Conservation (phyloP, 2,888 invertebrate species). For the Nudaria mundana region DNA sequence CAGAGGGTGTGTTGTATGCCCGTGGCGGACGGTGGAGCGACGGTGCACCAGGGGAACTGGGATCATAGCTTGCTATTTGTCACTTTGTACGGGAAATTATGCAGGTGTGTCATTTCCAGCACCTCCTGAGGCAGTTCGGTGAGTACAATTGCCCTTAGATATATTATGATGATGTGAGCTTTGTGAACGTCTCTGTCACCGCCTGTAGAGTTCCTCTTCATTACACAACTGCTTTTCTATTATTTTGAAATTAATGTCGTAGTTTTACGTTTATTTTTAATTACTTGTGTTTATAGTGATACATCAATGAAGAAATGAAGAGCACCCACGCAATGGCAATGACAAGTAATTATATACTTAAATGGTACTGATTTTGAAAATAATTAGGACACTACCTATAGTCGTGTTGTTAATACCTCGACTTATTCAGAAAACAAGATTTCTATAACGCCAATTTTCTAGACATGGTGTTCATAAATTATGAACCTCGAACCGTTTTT, state of each 20-base stretch:
- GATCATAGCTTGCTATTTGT: slow-evolving; percentile 64
- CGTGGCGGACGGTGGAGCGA: slow-evolving; percentile 49
- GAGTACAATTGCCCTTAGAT: slow-evolving; percentile 54
- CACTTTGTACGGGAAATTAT: slow-evolving; percentile 70
- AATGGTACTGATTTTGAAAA: slow-evolving; percentile 11
- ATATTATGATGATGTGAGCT: slow-evolving; percentile 19
- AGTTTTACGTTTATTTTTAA: slow-evolving; percentile 16
- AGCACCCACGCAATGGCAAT: slow-evolving; percentile 6
- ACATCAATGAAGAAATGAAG: neutral
- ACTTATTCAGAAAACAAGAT: too few relatives aligned
- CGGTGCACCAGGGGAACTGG: slow-evolving; percentile 55
- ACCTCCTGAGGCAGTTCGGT: slow-evolving; percentile 79
- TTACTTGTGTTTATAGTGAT: neutral
- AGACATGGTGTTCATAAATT: too few relatives aligned
- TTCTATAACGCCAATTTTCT: too few relatives aligned
- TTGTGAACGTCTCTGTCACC: slow-evolving; percentile 23
- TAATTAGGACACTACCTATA: slow-evolving; percentile 6
- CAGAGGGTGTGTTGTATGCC: slow-evolving; percentile 73
- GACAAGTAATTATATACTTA: slow-evolving; percentile 7
- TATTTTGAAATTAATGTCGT: slow-evolving; percentile 30
- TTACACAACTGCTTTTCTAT: slow-evolving; percentile 26
- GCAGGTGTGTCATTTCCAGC: slow-evolving; percentile 82
- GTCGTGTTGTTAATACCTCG: neutral
- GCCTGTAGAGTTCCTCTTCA: slow-evolving; percentile 23
- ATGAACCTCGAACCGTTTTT: too few relatives aligned